Conservation (phyloP, 2,888 invertebrate species). For the Cataglyphis livida region DNA sequence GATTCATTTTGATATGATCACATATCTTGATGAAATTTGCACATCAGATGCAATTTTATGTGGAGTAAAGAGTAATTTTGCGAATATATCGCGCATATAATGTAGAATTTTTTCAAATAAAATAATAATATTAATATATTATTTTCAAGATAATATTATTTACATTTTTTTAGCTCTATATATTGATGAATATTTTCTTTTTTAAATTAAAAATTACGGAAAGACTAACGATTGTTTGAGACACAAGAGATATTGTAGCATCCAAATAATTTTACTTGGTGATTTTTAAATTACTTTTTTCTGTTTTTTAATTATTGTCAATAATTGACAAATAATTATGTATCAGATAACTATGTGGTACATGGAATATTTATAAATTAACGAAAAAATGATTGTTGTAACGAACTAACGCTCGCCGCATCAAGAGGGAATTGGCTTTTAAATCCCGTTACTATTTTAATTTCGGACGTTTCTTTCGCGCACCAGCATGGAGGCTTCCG, state of each 20-base stretch:
- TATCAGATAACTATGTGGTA: background rate
- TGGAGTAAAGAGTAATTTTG: background rate
- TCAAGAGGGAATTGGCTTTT: conserved; percentile 75
- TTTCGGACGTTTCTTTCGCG: conserved; percentile 63
- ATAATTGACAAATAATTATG: no score
- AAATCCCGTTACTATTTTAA: conserved; percentile 81
- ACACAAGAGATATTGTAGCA: background rate
- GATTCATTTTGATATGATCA: background rate
- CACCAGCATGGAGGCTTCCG: conserved; percentile 64
- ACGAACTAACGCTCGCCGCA: background rate
- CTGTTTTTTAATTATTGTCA: background rate
- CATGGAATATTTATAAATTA: background rate
- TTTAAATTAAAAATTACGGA: background rate
- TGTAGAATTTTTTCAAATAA: background rate
- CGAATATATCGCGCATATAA: background rate
- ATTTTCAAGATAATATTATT: background rate
- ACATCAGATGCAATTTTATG: background rate
- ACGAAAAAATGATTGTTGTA: background rate
- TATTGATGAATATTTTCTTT: background rate
- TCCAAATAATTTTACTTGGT: background rate
- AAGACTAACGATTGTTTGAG: background rate
- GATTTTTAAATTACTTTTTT: background rate
- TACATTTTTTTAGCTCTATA: background rate
- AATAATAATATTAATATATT: background rate
- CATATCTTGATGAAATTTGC: background rate